phyloP scores from a whole-genome alignment of 2,797 vertebrate species.

The Orientallactaga sibirica region DNA sequence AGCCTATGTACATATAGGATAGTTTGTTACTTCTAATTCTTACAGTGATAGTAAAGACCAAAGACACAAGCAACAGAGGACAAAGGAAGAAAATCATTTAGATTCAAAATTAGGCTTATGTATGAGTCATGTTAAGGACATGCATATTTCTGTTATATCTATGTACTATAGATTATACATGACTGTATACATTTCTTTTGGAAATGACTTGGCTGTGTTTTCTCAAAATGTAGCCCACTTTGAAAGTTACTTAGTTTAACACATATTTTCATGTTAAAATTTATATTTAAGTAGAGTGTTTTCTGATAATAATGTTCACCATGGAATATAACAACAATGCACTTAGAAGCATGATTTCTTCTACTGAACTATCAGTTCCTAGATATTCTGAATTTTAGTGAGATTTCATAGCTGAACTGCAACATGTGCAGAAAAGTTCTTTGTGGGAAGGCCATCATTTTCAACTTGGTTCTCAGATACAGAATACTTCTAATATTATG shows the following conservation, averaged over 20 bases:
- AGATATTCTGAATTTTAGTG: conserved; percentile 21
- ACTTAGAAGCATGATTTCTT: conserved; percentile 7
- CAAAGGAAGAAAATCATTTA: background rate
- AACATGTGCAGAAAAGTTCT: background rate
- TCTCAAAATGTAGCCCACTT: background rate
- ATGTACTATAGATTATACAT: background rate
- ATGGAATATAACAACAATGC: background rate
- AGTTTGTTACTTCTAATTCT: background rate
- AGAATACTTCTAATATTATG: background rate
- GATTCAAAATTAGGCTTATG: background rate
- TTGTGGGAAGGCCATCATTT: background rate
- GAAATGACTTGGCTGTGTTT: background rate
- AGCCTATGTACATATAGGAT: background rate
- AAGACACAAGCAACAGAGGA: background rate
- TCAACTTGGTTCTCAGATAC: conserved; percentile 20
- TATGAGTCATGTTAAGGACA: background rate
- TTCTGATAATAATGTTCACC: background rate
- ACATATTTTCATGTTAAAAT: background rate
- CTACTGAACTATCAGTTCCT: background rate
- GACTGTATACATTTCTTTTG: too few relatives aligned
- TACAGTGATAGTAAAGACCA: background rate
- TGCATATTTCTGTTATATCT: background rate
- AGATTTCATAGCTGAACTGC: background rate
- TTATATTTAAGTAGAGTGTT: conserved; percentile 6
- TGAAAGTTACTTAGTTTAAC: background rate